phyloP scores from a whole-genome alignment of 1,140 invertebrate species.

The Kradibia gibbosae region DNA sequence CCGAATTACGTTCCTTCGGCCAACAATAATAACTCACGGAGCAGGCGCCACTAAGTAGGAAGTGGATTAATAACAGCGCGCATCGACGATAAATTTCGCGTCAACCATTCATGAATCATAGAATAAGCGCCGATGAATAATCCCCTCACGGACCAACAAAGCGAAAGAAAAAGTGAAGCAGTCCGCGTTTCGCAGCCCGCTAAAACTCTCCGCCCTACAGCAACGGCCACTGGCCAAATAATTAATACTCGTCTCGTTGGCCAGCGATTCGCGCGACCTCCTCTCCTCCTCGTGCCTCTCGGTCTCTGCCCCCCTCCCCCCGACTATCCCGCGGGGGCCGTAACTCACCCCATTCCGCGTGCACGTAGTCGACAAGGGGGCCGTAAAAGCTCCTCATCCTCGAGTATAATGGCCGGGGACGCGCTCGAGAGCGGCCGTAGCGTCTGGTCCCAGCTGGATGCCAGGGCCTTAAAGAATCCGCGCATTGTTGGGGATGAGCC shows the following conservation, averaged over 20 bases:
- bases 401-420: not conserved
- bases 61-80: not conserved
- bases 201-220: not conserved
- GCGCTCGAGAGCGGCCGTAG: conserved; percentile 25
- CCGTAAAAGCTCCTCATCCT: no score
- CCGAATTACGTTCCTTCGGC: not conserved
- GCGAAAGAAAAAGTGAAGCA: not conserved
- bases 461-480: conserved; percentile 4
- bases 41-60: not conserved
- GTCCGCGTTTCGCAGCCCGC: not conserved
- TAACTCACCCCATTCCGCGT: no score
- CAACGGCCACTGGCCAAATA: conserved; percentile 4
- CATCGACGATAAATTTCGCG: not conserved
- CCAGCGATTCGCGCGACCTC: not conserved
- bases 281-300: not conserved
- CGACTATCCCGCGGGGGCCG: no score
- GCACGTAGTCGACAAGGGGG: no score
- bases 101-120: not conserved
- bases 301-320: not conserved
- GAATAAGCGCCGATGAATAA: conserved; percentile 1
- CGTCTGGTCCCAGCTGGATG: conserved; percentile 1
- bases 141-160: not conserved
- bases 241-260: conserved; percentile 5
- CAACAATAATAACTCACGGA: not conserved
- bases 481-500: conserved; percentile 3